Base-by-base conservation (phyloP, 1,140 invertebrate species). In the Lasioglossum albipes region DNA sequence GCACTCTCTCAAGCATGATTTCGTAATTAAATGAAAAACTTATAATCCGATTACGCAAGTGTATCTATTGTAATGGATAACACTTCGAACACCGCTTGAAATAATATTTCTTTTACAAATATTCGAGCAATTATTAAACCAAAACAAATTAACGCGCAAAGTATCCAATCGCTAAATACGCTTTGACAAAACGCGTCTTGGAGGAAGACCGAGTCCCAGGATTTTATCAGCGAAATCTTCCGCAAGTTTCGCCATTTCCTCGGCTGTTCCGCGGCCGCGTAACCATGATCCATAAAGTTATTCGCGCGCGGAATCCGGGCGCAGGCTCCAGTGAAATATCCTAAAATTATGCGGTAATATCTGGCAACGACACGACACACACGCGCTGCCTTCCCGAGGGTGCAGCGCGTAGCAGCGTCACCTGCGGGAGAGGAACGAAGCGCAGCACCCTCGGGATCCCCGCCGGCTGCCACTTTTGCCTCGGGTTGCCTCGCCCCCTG, bases 331-430 rank as follows among this genome's bases (percentile, higher is more conserved):
- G 81, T 91, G 90, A 91, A 89, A 90, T 90, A 91, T 90, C 79
- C 79, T 20, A 87, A 90, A 89, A 91, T 91, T 91, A 91, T 91
- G 88, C 90, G 84, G 90, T 89, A 91, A 91, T 91, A 91, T 91
- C 84, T 84, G 84, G 79, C 70, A 85, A 81, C 82, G 83, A 88
- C 85, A 82, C 79, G 83, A 88, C 85, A 82, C 79, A 81, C 79
- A 57, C 69, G 62, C 79, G 64, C 64, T 62, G 65, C 45, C 76
- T 68, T n/a, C 73, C 76, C 72, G 74, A 82, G 81, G 82, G 67
- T 74, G 76, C 83, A 12, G 10, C 76, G 71, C 76, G 72, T 67
- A 82, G 83, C 79, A 80, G 69, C 86, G 77, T 81, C 76, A 87
- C 79, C 82, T 86, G 86, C 52, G 82, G 54, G 68, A 69, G 57